Evolutionary conservation across 2,888 invertebrate species (phyloP), one percentile per base, ranked within the genome.

Genomic region (Cremastobaeus sp.): DNA sequence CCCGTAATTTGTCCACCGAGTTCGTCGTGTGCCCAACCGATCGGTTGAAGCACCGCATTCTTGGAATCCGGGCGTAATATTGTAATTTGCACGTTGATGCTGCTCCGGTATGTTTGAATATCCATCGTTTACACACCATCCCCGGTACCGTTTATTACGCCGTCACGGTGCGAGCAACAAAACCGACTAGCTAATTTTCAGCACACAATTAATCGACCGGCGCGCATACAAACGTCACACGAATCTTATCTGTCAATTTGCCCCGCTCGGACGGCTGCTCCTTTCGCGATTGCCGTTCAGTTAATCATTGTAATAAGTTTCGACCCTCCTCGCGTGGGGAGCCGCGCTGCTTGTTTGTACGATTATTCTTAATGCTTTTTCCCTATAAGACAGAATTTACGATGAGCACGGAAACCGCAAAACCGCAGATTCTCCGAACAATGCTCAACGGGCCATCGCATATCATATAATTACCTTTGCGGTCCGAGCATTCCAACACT

Each of bases 401-500:
- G 74, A 64, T 60, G 60, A 59, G 54, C 81, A 81, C 84, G 86
- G 83, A 87, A 86, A 86, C 87, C 87, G 71, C 87, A 86, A 85
- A 86, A 87, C 87, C 87, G 78, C 86, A 86, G 70, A 85, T 85
- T 84, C 84, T 81, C 82, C 82, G 83, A 83, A 82, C 82, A 82
- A 81, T 81, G 80, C 79, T 80, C 82, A 84, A 80, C 82, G 71
- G 82, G 79, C 82, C 86, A 86, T 77, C 76, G 75, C 77, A 78
- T 77, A 86, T 87, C 87, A 86, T 86, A 86, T 86, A 85, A 86
- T 87, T 87, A 87, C 83, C 82, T 82, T 83, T 86, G 84, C 82
- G 87, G 86, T 85, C 73, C 79, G 80, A 83, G 84, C 84, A 82
- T 80, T 80, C 83, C 80, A 84, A 85, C 86, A 86, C 86, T 84